Evolutionary conservation across 2,888 invertebrate species (phyloP), one percentile per base, ranked within the genome.

Genomic region (Ligdia adustata): DNA sequence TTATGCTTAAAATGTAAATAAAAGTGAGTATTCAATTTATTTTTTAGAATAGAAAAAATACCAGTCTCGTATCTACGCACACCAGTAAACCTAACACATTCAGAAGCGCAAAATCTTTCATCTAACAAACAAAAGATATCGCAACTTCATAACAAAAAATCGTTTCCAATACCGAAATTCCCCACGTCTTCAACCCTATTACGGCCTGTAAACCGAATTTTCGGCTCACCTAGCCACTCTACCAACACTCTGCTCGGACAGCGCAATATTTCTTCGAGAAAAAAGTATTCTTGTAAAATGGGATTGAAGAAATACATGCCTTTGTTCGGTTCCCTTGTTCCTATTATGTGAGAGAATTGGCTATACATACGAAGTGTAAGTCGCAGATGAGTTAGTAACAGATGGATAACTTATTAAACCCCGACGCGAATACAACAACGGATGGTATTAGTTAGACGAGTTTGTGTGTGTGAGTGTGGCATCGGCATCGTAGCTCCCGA

Each of bases 301-400:
- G 28, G 41, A 47, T 31, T 41, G 40, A 47, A 41, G 41, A 26
- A 47, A 31, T 37, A 44, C 44, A 39, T 20, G 22, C 33, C 31
- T 47, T 41, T 41, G 40, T 47, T 41, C 31, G 41, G 28, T 29
- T 33, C 12, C 31, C 5, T 1, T 40, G 29, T 29, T 24, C 14
- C 24, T 29, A 40, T 32, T 38, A 34, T 34, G 40, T 34, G 27
- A 39, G 16, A 28, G 33, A 24, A 40, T 40, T 22, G 33, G 15
- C 24, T 22, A 13, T 38, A 32, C 22, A 35, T 12, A 29, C 6
- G 9, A 5, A n/a, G 20, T 27, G n/a, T 18, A 14, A 15, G 2
- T 6, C n/a, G 7, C 7, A n/a, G 37, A 18, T 7, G 11, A 27
- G 9, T 16, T 12, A 27, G 1, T 14, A 5, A 12, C 37, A 37